These are phyloP conservation scores for Macrosiphum euphorbiae DNA, from an alignment of 2,888 invertebrate genomes.

Conservation along the genomic window DNA sequence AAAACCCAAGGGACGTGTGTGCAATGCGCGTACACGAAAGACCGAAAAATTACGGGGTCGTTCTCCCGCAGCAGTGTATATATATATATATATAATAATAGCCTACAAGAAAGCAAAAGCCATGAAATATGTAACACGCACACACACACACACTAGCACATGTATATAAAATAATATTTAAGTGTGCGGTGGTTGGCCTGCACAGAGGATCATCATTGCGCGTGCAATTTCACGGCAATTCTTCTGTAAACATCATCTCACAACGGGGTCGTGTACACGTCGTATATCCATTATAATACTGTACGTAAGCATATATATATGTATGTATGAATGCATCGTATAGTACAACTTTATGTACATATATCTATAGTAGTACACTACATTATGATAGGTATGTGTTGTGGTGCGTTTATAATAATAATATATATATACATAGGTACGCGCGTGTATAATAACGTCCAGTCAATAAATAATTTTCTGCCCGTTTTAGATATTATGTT, in stretches of 20 bases:
- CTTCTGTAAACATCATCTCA: constrained; percentile 17
- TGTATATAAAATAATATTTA: not conserved
- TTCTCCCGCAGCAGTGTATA: not conserved
- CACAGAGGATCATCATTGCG: not conserved
- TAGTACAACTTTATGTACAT: not conserved
- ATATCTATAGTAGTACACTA: not conserved
- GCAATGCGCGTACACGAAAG: not conserved
- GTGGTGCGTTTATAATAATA: not conserved
- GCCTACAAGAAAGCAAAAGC: constrained; percentile 29
- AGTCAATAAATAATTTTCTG: constrained; percentile 60
- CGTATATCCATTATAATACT: not conserved
- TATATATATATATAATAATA: no score
- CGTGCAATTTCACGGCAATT: constrained; percentile 61
- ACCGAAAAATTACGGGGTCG: constrained; percentile 20
- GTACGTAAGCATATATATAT: not conserved
- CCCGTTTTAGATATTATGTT: constrained; percentile 52
- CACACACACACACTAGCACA: not conserved
- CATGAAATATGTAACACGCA: not conserved
- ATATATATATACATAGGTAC: not conserved
- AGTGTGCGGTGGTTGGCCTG: not conserved
- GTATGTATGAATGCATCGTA: not conserved
- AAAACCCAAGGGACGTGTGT: constrained; percentile 26
- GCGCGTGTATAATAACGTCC: not conserved
- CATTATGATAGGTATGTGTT: not conserved
- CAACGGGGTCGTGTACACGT: constrained; percentile 46